These are phyloP conservation scores for Stenoptilia bipunctidactyla DNA, from an alignment of 2,888 invertebrate species.

Conservation along the genomic window DNA sequence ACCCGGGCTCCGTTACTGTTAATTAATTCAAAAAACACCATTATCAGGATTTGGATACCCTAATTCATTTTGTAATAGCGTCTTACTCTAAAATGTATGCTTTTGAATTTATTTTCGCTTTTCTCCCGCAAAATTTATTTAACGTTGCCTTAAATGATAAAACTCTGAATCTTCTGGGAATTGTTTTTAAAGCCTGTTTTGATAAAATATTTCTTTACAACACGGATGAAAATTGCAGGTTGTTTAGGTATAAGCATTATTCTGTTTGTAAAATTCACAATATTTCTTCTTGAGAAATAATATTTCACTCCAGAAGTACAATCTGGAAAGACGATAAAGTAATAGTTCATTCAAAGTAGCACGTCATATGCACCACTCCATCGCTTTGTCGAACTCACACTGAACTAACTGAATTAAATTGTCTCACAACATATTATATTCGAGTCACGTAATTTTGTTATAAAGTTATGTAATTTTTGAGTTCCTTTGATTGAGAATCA, in stretches of 20 bases:
- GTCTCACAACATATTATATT: too few species aligned
- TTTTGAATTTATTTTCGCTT: too few species aligned
- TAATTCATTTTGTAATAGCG: slow-evolving; percentile 31
- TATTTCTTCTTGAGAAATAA: neutral
- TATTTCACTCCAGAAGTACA: neutral
- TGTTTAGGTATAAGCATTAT: neutral
- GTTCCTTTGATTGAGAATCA: too few species aligned
- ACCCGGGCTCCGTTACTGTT: slow-evolving; percentile 33
- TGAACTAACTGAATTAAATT: too few species aligned
- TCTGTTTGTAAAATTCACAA: neutral
- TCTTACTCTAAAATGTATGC: neutral
- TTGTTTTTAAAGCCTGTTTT: too few species aligned
- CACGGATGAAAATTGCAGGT: too few species aligned
- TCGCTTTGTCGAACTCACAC: neutral
- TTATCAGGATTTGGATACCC: slow-evolving; percentile 42
- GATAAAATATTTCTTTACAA: too few species aligned
- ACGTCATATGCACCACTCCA: neutral
- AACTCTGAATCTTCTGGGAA: too few species aligned
- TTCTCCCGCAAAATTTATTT: too few species aligned
- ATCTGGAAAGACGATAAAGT: neutral
- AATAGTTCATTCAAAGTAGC: neutral
- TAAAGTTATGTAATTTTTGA: too few species aligned
- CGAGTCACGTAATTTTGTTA: too few species aligned
- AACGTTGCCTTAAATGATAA: too few species aligned
- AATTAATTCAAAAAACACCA: slow-evolving; percentile 56